phyloP scores from a whole-genome alignment of 2,797 vertebrate species.

The Anomalospiza imberbis region DNA sequence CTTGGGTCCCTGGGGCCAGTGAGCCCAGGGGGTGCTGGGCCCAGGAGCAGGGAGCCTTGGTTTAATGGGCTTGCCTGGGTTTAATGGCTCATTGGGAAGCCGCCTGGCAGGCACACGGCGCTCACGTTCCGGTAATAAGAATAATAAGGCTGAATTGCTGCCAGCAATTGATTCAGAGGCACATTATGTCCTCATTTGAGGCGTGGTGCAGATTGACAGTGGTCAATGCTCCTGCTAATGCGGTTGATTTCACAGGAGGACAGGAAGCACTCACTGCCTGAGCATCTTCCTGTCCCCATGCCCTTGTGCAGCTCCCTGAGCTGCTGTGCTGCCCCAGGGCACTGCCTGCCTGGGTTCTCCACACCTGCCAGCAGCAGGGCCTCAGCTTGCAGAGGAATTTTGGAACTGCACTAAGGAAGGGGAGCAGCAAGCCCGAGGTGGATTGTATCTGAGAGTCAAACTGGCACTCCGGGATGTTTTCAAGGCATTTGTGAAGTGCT shows the following conservation, averaged over 20 bases:
- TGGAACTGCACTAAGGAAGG: background rate
- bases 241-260: background rate
- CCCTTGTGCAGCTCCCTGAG: background rate
- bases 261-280: background rate
- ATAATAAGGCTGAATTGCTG: background rate
- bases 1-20: background rate
- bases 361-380: background rate
- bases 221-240: conserved; percentile 39
- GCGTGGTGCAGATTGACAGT: background rate
- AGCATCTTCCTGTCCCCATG: background rate
- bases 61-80: background rate
- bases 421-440: background rate
- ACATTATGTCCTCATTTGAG: conserved; percentile 29
- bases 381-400: background rate
- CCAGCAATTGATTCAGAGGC: conserved; percentile 33
- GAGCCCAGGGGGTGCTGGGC: background rate
- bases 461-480: background rate
- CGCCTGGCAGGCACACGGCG: background rate
- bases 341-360: background rate
- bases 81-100: background rate
- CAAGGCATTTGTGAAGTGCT: background rate
- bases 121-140: background rate
- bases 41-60: background rate
- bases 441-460: background rate
- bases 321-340: rapidly evolving